Evolutionary conservation across 1,140 invertebrate genomes (phyloP).

Genomic region (Nomia melanderi): DNA sequence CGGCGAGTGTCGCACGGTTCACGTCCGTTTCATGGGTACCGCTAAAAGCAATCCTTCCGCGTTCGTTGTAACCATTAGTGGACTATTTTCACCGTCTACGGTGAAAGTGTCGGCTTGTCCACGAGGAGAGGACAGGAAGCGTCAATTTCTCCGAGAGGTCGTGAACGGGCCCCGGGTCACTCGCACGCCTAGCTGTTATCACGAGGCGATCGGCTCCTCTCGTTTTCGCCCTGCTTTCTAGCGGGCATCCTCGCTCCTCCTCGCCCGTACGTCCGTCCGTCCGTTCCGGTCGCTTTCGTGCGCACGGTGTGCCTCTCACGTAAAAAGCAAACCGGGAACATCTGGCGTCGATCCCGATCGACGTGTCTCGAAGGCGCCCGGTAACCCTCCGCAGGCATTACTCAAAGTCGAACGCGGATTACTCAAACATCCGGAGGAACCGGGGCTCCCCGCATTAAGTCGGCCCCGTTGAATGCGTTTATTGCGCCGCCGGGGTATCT

Average conservation of each 20-base stretch:
- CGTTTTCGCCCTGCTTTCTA: constrained; percentile 43
- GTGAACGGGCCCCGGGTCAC: constrained; percentile 45
- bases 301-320: no score
- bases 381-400: no score
- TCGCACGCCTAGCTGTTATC: constrained; percentile 43
- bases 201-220: constrained; percentile 30
- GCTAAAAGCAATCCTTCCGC: constrained; percentile 19
- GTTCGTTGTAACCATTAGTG: constrained; percentile 25
- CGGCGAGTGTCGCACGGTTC: background rate
- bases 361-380: no score
- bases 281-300: no score
- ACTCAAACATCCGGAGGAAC: no score
- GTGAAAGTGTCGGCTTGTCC: constrained; percentile 54
- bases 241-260: background rate
- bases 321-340: constrained; percentile 30
- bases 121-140: constrained; percentile 41
- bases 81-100: constrained; percentile 44
- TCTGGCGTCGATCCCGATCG: constrained; percentile 23
- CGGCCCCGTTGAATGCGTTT: no score
- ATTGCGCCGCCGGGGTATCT: no score
- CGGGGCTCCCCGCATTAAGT: no score
- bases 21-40: background rate
- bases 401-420: no score
- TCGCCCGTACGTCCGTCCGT: no score
- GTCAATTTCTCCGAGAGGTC: constrained; percentile 53